Evolutionary conservation across 1,140 invertebrate genomes (phyloP).

Genomic region (Temnothorax curvispinosus): DNA sequence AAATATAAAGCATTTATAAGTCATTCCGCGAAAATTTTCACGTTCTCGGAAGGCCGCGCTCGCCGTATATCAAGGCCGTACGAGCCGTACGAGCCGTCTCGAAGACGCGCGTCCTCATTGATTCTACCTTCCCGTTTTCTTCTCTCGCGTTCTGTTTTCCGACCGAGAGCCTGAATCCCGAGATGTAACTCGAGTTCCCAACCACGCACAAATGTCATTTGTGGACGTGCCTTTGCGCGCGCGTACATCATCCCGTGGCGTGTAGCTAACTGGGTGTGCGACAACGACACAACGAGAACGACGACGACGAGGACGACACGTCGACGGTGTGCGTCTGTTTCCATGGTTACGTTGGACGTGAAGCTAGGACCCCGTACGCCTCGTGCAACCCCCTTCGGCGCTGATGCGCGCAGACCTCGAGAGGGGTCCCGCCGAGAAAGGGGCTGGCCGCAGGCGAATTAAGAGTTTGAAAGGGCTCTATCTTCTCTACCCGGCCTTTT

Average conservation of each 20-base stretch:
- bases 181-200: slow-evolving; percentile 52
- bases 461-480: slow-evolving; percentile 78
- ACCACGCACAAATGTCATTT: slow-evolving; percentile 70
- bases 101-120: slow-evolving; percentile 52
- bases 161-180: neutral
- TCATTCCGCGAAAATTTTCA: slow-evolving; percentile 20
- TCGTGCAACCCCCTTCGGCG: slow-evolving; percentile 62
- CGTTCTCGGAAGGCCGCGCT: neutral
- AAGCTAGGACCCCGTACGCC: slow-evolving; percentile 64
- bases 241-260: slow-evolving; percentile 26
- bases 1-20: slow-evolving; percentile 32
- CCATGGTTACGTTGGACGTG: slow-evolving; percentile 75
- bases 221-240: slow-evolving; percentile 67
- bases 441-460: slow-evolving; percentile 78
- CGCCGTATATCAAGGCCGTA: neutral
- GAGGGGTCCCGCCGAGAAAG: slow-evolving; percentile 65
- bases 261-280: slow-evolving; percentile 40
- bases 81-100: slow-evolving; percentile 37
- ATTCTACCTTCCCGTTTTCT: slow-evolving; percentile 62
- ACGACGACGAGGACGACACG: slow-evolving; percentile 52
- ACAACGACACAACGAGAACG: slow-evolving; percentile 16
- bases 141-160: slow-evolving; percentile 56
- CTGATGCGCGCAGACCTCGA: slow-evolving; percentile 63
- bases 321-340: slow-evolving; percentile 75
- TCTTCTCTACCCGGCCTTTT: slow-evolving; percentile 52